Conservation (phyloP, 30 jellyfish, hydroid and myxozoan genomes). For the Morbakka virulenta region DNA sequence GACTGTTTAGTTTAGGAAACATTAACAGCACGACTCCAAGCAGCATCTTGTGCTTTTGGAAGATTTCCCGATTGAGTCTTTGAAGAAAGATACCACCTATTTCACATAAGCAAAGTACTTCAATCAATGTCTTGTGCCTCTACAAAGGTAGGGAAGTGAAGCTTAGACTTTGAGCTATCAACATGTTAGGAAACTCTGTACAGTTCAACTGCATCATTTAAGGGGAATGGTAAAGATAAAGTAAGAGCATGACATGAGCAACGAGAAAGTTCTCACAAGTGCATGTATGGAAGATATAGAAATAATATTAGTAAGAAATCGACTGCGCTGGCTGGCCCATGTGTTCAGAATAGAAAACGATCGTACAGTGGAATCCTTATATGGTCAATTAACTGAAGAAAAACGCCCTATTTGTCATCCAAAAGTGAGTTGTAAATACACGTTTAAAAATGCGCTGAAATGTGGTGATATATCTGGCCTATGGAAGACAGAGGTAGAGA, state of each 20-base stretch:
- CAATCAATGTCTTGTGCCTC: slow-evolving; percentile 31
- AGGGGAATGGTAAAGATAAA: not conserved
- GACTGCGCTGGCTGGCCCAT: not conserved
- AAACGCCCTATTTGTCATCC: slow-evolving; percentile 40
- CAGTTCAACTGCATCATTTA: not conserved
- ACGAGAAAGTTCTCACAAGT: too few relatives aligned
- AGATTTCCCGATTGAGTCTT: slow-evolving; percentile 28
- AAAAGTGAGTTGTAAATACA: not conserved
- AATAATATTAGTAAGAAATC: not conserved
- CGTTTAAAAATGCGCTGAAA: slow-evolving; percentile 33
- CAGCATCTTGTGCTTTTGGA: slow-evolving; percentile 48
- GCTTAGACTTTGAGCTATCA: not conserved
- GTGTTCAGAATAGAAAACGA: not conserved
- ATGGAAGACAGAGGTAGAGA: slow-evolving; percentile 38
- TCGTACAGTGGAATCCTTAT: not conserved
- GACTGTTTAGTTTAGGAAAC: slow-evolving; percentile 48
- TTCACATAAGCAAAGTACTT: slow-evolving; percentile 11
- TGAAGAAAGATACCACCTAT: slow-evolving; percentile 7
- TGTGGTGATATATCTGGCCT: slow-evolving; percentile 15
- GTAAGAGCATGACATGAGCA: not conserved
- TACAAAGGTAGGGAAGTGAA: slow-evolving; percentile 15
- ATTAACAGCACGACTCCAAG: slow-evolving; percentile 35
- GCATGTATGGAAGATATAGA: not conserved
- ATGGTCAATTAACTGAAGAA: not conserved
- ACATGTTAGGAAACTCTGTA: not conserved